These are phyloP conservation scores for Drosophila paulistorum DNA, from an alignment of 1,140 invertebrate genomes.

Conservation along the genomic window DNA sequence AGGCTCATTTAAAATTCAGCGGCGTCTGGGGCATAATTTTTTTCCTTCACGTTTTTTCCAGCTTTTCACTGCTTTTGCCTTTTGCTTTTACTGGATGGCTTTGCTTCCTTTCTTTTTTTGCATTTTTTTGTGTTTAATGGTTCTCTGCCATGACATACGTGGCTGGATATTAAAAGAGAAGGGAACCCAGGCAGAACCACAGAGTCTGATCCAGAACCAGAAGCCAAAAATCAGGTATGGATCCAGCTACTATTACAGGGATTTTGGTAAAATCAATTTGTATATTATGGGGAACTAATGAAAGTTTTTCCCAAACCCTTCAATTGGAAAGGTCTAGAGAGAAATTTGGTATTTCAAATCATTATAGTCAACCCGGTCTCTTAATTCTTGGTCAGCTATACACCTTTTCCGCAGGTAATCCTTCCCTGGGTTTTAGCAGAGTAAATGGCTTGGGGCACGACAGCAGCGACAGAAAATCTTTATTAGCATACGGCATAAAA, in stretches of 20 bases:
- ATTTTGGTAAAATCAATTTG: neutral
- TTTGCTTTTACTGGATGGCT: constrained; percentile 50
- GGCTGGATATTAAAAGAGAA: constrained; percentile 73
- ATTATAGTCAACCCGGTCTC: no score
- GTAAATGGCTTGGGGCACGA: constrained; percentile 61
- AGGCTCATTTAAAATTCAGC: constrained; percentile 81
- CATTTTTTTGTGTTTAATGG: constrained; percentile 73
- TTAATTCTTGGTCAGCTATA: no score
- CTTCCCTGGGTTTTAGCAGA: neutral
- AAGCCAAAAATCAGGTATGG: constrained; percentile 33
- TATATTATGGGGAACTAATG: no score
- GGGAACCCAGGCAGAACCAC: constrained; percentile 11
- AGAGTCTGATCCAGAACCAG: constrained; percentile 6
- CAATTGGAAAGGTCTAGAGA: no score
- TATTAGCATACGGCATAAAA: constrained; percentile 82
- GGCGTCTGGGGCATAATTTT: constrained; percentile 81
- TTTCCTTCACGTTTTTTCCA: constrained; percentile 49
- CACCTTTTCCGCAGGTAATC: no score
- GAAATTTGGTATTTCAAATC: no score
- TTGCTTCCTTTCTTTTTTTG: constrained; percentile 60
- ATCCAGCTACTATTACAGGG: neutral
- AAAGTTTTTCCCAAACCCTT: no score
- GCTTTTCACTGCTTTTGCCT: constrained; percentile 41
- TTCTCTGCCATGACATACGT: constrained; percentile 80
- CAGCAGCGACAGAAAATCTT: constrained; percentile 66